Conservation (phyloP, 2,113 vertebrate genomes). For the Atherinomorus stipes region DNA sequence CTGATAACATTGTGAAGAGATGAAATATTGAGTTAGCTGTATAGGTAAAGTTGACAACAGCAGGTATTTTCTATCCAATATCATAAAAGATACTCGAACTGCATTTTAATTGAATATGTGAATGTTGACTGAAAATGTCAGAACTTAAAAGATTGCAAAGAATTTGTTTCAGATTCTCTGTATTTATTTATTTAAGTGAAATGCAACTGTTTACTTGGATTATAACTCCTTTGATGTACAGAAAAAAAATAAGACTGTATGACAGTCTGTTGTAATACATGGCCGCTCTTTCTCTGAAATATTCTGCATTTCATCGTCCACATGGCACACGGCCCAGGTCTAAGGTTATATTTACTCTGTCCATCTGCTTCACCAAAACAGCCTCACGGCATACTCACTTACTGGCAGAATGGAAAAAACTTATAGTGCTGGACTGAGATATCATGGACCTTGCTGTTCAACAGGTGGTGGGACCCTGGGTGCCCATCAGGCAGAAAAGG, state of each 20-base stretch:
- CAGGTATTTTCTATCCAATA: background rate
- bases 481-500: conserved; percentile 19
- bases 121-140: background rate
- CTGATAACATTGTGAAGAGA: background rate
- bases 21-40: too few relatives aligned
- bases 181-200: background rate
- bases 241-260: background rate
- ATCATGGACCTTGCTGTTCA: conserved; percentile 46
- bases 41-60: background rate
- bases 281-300: background rate
- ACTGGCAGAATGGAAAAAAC: conserved; percentile 29
- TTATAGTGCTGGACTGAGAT: conserved; percentile 20
- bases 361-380: conserved; percentile 59
- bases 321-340: conserved; percentile 11
- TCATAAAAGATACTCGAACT: background rate
- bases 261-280: background rate
- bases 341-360: conserved; percentile 64
- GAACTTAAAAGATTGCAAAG: background rate
- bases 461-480: conserved; percentile 63
- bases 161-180: background rate
- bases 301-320: conserved; percentile 18
- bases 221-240: background rate
- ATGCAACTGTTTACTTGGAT: background rate
- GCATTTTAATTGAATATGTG: background rate
- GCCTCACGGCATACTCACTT: conserved; percentile 11